Evolutionary conservation across 1,140 invertebrate species (phyloP), one percentile per base, ranked within the genome.

Genomic region (Arion vulgaris): DNA sequence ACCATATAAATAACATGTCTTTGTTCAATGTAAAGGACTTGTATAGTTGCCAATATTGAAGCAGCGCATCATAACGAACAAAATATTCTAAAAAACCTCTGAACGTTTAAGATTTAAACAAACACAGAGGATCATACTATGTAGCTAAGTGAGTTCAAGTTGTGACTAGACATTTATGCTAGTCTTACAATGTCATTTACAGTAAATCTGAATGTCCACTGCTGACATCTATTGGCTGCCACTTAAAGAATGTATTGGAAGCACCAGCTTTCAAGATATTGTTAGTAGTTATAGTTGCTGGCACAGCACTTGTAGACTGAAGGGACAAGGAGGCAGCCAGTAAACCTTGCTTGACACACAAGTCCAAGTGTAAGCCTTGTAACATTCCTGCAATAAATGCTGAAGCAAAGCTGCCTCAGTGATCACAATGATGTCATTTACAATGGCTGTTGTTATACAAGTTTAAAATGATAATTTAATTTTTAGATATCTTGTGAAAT

Each of bases 331-430:
- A 87, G 32, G 94, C 94, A 39, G 94, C 94, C 83, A 88, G 86
- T 0, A 94, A 88, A 38, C 93, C 94, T 19, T 91, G 49, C 62
- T 85, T 89, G 19, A 94, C 87, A 86, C 94, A 94, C 4, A 87
- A 77, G 19, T 86, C 85, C 84, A 93, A 91, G 45, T 88, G 83
- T n/a, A 92, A 84, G 79, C 92, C 91, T 82, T 90, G 82, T 38
- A 94, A 85, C 39, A 94, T 92, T 13, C 93, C 93, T 49, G 87
- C 87, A 62, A 94, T 93, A 82, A 94, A 92, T 74, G 92, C 93
- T 45, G 93, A 92, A 28, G 91, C 91, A 28, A 94, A 89, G 87
- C 94, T 94, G 88, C 90, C n/a, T n/a, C n/a, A n/a, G n/a, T n/a
- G n/a, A n/a, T n/a, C n/a, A 89, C 88, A 28, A 69, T 71, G 38